Evolutionary conservation across 2,888 invertebrate species (phyloP), one percentile per base, ranked within the genome.

Genomic region (Thyatira batis): DNA sequence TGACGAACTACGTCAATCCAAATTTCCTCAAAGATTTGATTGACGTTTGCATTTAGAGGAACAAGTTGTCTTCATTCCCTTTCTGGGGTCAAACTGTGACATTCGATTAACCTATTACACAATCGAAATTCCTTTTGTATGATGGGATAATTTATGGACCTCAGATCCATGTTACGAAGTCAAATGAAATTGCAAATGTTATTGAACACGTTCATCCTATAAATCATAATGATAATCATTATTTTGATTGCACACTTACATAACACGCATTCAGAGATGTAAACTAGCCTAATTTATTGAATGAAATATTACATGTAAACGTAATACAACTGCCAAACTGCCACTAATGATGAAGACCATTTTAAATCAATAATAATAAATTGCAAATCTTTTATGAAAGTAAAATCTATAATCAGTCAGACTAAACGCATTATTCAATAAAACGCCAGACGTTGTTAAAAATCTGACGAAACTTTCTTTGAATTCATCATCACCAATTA

Each of bases 401-500:
- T n/a, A 3, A 39, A n/a, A 39, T 17, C 3, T 13, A 39, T 39
- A 17, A 17, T 17, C 39, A 39, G 17, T 39, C 56, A 44, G 51
- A 48, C 54, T 50, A 51, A 59, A 61, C 52, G 57, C 58, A 63
- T 59, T 62, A 57, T 48, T 58, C 45, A 59, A 61, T 60, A 61
- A 57, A 52, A 60, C 50, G 50, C 45, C 49, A 52, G 53, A 58
- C 54, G 55, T 45, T 67, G 70, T 71, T 73, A 57, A 55, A 67
- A 60, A 61, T 56, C 65, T 70, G 72, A 68, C 58, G 75, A 74
- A 73, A 78, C 70, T 69, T 78, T 71, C 71, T 73, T 52, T 61
- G 60, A 77, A 84, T 85, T 84, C 80, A 84, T 87, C 80, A 78
- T 80, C 71, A 76, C 80, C 80, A 87, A 89, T 87, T 87, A 85